A percentile compares a stretch with the other conserved stretches of the same genome.
Conservation (phyloP, 2,888 invertebrate species). For the Agrochola circellaris region DNA sequence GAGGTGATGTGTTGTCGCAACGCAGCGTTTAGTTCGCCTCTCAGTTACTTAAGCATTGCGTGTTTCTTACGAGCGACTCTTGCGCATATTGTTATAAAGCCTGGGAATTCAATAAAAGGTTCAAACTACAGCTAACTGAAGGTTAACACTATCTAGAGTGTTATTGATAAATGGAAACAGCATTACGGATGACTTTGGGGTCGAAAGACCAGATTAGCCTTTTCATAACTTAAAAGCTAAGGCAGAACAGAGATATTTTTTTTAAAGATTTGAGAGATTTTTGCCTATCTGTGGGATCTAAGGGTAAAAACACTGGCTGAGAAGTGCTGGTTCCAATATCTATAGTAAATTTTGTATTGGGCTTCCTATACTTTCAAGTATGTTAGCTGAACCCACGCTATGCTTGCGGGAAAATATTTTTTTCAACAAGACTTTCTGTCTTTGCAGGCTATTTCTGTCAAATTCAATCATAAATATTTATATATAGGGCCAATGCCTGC, state of each 20-base stretch:
- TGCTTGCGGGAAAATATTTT: no score
- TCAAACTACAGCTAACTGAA: constrained; percentile 17
- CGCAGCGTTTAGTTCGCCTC: constrained; percentile 32
- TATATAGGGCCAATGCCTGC: no score
- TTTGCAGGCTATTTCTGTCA: no score
- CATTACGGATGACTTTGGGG: background rate
- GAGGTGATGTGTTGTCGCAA: constrained; percentile 47
- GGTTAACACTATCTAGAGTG: constrained; percentile 32
- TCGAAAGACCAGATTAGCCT: background rate
- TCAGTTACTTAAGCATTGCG: constrained; percentile 59
- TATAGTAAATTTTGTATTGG: no score
- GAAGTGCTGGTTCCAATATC: no score
- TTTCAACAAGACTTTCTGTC: no score
- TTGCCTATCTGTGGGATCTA: background rate
- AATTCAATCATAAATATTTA: no score
- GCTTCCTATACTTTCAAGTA: no score
- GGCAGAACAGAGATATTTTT: background rate
- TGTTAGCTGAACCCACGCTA: no score
- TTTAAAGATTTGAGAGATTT: background rate
- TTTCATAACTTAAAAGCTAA: background rate
- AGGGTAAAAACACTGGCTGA: no score
- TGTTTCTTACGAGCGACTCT: constrained; percentile 42
- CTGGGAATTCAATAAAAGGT: constrained; percentile 54
- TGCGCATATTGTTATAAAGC: constrained; percentile 50
- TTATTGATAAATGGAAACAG: background rate